phyloP scores from a whole-genome alignment of 2,113 vertebrate species.

The human (Homo sapiens) region DNA sequence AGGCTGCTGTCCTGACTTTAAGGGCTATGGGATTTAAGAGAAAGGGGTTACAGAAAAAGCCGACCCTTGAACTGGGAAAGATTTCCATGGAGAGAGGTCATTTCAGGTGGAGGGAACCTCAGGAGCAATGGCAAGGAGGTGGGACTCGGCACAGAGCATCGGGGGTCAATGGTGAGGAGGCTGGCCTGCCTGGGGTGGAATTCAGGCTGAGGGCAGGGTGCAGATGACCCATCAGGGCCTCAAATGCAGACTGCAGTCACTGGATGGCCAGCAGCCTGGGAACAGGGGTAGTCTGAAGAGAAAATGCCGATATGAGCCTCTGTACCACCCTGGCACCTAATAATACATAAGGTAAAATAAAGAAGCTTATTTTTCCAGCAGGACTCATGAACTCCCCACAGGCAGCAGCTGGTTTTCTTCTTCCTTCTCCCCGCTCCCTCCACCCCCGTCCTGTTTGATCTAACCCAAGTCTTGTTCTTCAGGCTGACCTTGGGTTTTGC shows the following conservation, averaged over 20 bases:
- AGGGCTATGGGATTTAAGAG: not conserved
- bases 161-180: accelerated
- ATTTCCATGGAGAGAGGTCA: not conserved
- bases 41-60: not conserved
- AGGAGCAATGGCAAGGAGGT: not conserved
- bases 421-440: not conserved
- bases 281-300: not conserved
- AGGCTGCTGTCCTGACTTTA: not conserved
- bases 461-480: not conserved
- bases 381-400: not conserved
- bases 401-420: not conserved
- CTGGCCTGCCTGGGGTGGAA: not conserved
- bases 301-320: not conserved
- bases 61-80: not conserved
- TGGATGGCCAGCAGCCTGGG: not conserved
- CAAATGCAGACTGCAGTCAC: not conserved
- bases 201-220: not conserved
- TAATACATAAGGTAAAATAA: not conserved
- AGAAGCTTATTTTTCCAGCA: not conserved
- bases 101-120: not conserved
- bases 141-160: not conserved
- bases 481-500: not conserved
- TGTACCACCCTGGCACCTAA: not conserved
- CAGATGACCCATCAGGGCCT: too few relatives aligned
- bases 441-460: not conserved